Evolutionary conservation across 2,113 vertebrate genomes (phyloP), one percentile per base, ranked within the genome.

Genomic region (Dicentrarchus labrax): DNA sequence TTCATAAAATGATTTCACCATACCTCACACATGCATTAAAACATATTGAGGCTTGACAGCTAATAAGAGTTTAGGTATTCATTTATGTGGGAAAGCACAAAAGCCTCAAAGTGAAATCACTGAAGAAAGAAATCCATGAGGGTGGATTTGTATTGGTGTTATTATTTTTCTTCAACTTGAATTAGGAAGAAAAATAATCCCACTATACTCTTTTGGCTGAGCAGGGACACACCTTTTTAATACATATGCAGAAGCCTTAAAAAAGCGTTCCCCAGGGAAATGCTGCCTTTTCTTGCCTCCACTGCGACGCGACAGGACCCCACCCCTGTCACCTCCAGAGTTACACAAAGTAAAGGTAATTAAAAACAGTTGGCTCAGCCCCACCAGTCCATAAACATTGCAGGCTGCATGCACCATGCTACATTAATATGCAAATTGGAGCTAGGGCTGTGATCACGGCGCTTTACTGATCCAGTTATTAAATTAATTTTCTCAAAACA

Each of bases 341-440:
- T 67, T 48, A 67, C 70, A 85, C 83, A 91, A 86, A 92, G 73
- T 80, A 86, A 91, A 89, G 86, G 85, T 94, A 88, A 95, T 93
- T 89, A 86, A 93, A 94, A 90, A 87, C 70, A 87, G 65, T 85
- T 21, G 30, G 78, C 64, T 80, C 86, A 86, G 75, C 86, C 83
- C 78, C 82, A 88, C 83, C 73, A 56, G 45, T 84, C 84, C 82
- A 89, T 86, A 94, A 94, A 92, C 89, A 91, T 82, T 50, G 83
- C 90, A 88, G 71, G 64, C 88, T 36, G 81, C 69, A 87, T 79
- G 66, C 87, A 86, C 78, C 59, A 61, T 77, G 76, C 80, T 22
- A 86, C 92, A 95, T 95, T 95, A 95, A 93, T 93, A 95, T 95
- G 95, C 89, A 94, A 95, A 96, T 94, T 91, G 90, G 51, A 83